Conservation (phyloP, 92 coral and sea anemone genomes). For the Meandrina meandrites region DNA sequence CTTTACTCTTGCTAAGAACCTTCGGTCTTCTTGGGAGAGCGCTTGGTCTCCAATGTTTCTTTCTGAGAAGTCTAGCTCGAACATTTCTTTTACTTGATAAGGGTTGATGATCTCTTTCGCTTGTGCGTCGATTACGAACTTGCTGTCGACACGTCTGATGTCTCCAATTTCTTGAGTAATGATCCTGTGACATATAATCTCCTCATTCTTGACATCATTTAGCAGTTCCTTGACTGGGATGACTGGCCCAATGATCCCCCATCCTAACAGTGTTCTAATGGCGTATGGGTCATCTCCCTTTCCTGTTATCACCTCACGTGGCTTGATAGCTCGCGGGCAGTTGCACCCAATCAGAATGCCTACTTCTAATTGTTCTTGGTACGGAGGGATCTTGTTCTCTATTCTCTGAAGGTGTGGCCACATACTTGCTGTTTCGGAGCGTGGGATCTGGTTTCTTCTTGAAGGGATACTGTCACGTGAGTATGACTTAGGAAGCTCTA, state of each 20-base stretch:
- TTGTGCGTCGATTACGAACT: conserved; percentile 2
- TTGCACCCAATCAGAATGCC: conserved; percentile 34
- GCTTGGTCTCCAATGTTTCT: conserved; percentile 9
- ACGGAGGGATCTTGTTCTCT: conserved; percentile 25
- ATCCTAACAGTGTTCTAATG: conserved; percentile 31
- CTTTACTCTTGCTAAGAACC: conserved; percentile 24
- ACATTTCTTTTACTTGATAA: conserved; percentile 21
- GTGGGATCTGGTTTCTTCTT: conserved; percentile 50
- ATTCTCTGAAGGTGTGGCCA: conserved; percentile 46
- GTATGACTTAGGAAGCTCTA: conserved; percentile 65
- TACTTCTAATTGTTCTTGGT: conserved; percentile 7
- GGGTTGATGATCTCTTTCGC: conserved; percentile 56
- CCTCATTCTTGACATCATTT: neutral
- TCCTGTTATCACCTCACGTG: conserved; percentile 14
- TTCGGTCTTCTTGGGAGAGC: conserved; percentile 44
- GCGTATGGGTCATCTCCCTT: conserved; percentile 44
- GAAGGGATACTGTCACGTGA: conserved; percentile 19
- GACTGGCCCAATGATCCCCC: conserved; percentile 61
- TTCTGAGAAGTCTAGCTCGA: conserved; percentile 47
- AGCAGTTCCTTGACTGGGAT: neutral
- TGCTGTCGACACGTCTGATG: neutral
- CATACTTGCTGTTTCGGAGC: conserved; percentile 30
- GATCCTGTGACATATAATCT: conserved; percentile 31
- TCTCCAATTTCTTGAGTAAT: conserved; percentile 10
- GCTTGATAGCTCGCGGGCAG: conserved; percentile 44